These are phyloP conservation scores for Phyllotreta cruciferae DNA, from an alignment of 2,888 invertebrate genomes.

Conservation along the genomic window DNA sequence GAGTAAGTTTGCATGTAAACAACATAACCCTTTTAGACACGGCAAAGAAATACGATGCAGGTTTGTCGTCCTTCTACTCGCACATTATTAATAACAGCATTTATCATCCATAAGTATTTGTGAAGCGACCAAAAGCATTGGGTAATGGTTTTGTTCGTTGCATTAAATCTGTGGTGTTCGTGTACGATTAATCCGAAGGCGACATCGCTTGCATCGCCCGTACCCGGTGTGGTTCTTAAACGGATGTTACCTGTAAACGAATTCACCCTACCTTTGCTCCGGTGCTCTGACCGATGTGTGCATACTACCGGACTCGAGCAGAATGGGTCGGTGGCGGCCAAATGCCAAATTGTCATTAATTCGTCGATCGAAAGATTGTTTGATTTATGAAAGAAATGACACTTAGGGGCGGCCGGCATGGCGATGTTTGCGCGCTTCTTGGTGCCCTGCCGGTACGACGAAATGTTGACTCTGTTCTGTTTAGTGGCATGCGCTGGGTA, in stretches of 20 bases:
- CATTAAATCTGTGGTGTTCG: neutral
- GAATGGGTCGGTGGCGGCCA: constrained; percentile 53
- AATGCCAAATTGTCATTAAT: constrained; percentile 20
- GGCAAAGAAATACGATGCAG: constrained; percentile 7
- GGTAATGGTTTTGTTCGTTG: neutral
- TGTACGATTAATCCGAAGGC: constrained; percentile 8
- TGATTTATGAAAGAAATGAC: constrained; percentile 15
- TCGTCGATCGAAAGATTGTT: constrained; percentile 1
- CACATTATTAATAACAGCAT: too few species aligned
- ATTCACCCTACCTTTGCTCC: constrained; percentile 40
- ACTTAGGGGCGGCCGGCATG: constrained; percentile 44
- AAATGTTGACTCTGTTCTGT: constrained; percentile 56
- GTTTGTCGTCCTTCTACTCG: constrained; percentile 6
- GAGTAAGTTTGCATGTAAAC: constrained; percentile 23
- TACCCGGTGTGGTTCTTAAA: constrained; percentile 24
- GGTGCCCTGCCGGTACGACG: constrained; percentile 62
- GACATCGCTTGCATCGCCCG: constrained; percentile 12
- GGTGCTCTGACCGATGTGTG: constrained; percentile 44
- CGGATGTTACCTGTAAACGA: constrained; percentile 32
- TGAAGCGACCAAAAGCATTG: constrained; percentile 1
- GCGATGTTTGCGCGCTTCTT: constrained; percentile 56
- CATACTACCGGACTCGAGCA: constrained; percentile 48
- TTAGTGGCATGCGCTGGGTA: constrained; percentile 99
- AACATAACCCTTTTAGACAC: constrained; percentile 9
- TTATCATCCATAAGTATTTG: neutral